Conservation (phyloP, 2,113 vertebrate species). For the Cepphus grylle region DNA sequence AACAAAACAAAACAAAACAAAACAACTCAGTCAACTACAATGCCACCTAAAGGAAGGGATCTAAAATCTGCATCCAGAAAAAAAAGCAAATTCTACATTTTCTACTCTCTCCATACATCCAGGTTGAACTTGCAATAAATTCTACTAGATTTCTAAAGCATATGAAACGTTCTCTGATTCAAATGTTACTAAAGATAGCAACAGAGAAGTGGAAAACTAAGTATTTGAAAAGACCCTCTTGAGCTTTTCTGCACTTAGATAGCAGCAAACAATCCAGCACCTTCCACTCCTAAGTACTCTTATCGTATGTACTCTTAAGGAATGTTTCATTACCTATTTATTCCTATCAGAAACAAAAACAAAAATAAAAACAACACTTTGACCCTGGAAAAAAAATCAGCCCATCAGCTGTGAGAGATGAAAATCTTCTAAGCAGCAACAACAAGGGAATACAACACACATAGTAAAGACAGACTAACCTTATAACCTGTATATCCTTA, state of each 20-base stretch:
- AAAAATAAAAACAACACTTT: no score
- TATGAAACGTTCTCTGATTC: not conserved
- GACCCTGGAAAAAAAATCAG: not conserved
- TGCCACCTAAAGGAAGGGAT: not conserved
- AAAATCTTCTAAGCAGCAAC: not conserved
- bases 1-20: no score
- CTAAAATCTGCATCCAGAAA: not conserved
- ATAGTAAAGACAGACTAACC: not conserved
- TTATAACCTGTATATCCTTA: not conserved
- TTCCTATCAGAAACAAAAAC: not conserved
- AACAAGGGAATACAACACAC: not conserved
- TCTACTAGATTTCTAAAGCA: not conserved
- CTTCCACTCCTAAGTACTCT: not conserved
- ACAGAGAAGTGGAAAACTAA: not conserved
- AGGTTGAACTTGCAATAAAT: not conserved
- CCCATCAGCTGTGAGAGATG: not conserved
- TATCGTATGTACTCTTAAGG: not conserved
- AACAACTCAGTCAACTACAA: not conserved
- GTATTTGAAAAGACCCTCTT: not conserved
- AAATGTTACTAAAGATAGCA: not conserved
- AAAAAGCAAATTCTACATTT: not conserved
- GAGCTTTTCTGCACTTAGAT: not conserved
- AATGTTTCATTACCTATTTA: not conserved
- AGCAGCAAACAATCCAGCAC: not conserved
- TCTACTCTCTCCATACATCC: not conserved